Conservation (phyloP, 1,140 invertebrate species). For the Nylanderia fulva region DNA sequence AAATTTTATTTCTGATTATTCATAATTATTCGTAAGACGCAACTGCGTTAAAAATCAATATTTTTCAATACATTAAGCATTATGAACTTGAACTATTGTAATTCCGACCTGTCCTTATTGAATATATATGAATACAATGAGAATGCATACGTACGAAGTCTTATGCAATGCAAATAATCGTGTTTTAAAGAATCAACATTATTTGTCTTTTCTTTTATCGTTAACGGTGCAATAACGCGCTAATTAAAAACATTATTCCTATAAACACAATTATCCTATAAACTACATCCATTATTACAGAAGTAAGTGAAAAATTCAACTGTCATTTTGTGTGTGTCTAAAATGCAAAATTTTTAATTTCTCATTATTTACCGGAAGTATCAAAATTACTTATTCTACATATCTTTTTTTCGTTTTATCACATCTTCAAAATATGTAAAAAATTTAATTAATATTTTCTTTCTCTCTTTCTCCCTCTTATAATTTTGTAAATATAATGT, state of each 20-base stretch:
- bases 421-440: background rate
- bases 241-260: constrained; percentile 28
- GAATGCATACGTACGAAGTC: constrained; percentile 1
- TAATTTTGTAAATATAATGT: background rate
- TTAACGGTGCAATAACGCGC: background rate
- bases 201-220: background rate
- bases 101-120: constrained; percentile 11
- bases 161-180: constrained; percentile 36
- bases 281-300: background rate
- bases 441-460: background rate
- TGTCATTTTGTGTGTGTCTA: background rate
- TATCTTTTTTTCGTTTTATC: background rate
- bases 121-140: constrained; percentile 46
- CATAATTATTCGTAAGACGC: constrained; percentile 3
- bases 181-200: background rate
- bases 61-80: background rate
- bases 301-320: background rate
- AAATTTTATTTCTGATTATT: constrained; percentile 36
- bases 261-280: too few species aligned
- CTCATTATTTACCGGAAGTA: background rate
- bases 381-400: background rate
- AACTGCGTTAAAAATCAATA: background rate
- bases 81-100: constrained; percentile 51
- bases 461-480: background rate
- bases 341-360: background rate